These are phyloP conservation scores for Erythrolamprus reginae DNA, from an alignment of 2,113 vertebrate species.

Conservation along the genomic window DNA sequence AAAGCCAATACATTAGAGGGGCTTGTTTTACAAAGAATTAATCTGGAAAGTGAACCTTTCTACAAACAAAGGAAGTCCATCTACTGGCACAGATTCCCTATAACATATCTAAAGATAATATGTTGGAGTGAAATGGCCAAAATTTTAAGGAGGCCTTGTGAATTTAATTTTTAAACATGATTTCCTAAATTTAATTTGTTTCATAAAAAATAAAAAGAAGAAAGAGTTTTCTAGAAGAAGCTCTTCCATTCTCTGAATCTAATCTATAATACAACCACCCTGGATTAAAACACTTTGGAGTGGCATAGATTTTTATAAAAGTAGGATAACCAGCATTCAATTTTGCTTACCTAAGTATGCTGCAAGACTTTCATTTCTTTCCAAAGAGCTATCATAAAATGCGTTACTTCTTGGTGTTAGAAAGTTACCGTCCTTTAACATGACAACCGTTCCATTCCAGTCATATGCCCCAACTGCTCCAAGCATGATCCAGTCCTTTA, in stretches of 20 bases:
- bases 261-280: neutral
- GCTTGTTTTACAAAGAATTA: neutral
- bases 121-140: neutral
- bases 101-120: neutral
- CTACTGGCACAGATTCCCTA: neutral
- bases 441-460: slow-evolving; percentile 94
- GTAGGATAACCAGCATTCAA: neutral
- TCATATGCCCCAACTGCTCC: slow-evolving; percentile 96
- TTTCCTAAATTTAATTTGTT: neutral
- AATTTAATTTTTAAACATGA: neutral
- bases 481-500: slow-evolving; percentile 85
- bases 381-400: slow-evolving; percentile 70
- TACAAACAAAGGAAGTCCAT: neutral
- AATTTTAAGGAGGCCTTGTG: neutral
- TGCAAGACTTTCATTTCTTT: slow-evolving; percentile 82
- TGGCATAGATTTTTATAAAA: neutral
- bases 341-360: slow-evolving; percentile 84
- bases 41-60: neutral
- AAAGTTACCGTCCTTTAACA: slow-evolving; percentile 67
- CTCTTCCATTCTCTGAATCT: neutral
- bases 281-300: neutral
- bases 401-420: slow-evolving; percentile 70
- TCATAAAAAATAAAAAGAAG: neutral
- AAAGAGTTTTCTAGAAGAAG: neutral
- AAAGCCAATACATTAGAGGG: neutral